A percentile compares a stretch with the other conserved stretches of the same genome.
These are phyloP conservation scores for Peromyscus eremicus DNA, from an alignment of 2,797 vertebrate species.

Conservation along the genomic window DNA sequence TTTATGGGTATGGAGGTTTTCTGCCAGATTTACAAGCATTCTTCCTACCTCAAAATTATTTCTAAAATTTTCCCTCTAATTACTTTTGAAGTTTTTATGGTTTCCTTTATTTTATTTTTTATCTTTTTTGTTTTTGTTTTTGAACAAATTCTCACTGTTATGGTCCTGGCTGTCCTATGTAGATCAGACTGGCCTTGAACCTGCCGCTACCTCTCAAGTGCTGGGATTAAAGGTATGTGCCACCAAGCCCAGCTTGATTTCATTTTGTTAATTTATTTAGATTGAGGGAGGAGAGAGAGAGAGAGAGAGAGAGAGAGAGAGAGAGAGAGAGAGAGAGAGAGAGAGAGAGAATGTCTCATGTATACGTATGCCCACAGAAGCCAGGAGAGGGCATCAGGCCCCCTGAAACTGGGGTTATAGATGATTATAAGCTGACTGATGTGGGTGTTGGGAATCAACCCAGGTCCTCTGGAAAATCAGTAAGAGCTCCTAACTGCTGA, in stretches of 20 bases:
- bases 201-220: neutral
- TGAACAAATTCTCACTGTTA: neutral
- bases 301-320: too few species aligned
- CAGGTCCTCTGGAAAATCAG: neutral
- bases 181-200: neutral
- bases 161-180: neutral
- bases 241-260: neutral
- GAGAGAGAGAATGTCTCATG: neutral
- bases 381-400: neutral
- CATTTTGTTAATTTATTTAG: neutral
- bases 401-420: neutral
- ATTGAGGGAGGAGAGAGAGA: neutral
- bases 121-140: neutral
- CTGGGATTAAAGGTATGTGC: neutral
- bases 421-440: neutral
- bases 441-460: neutral
- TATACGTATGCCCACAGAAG: neutral
- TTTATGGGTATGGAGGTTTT: neutral
- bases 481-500: neutral
- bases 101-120: neutral
- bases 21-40: neutral
- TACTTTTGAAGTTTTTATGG: neutral
- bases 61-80: neutral
- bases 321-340: neutral
- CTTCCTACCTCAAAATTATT: conserved; percentile 1